Percentiles rank a stretch among this genome's conserved stretches.
Conservation (phyloP, 2,797 vertebrate species). For the Nyctalus aviator region DNA sequence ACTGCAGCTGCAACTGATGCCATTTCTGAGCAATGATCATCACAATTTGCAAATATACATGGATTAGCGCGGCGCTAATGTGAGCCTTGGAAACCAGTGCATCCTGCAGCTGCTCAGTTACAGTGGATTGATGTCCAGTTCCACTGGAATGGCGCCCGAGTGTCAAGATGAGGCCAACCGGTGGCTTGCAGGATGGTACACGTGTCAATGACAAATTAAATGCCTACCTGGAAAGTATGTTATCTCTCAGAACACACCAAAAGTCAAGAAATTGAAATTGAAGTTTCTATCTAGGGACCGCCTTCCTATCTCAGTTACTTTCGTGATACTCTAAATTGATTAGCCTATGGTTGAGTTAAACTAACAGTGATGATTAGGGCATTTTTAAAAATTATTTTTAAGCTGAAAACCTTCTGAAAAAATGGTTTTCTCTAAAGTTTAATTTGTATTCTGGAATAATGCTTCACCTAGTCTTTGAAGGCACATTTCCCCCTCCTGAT, state of each 20-base stretch:
- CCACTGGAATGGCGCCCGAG: not conserved
- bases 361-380: conserved; percentile 27
- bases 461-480: not conserved
- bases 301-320: not conserved
- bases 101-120: conserved; percentile 5
- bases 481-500: not conserved
- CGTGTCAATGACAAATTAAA: conserved; percentile 10
- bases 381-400: conserved; percentile 51
- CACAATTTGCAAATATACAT: conserved; percentile 78
- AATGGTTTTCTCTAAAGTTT: conserved; percentile 38
- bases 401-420: conserved; percentile 55
- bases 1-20: conserved; percentile 72
- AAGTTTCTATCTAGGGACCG: not conserved
- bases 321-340: not conserved
- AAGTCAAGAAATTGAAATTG: conserved; percentile 44
- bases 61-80: conserved; percentile 69
- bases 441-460: conserved; percentile 59
- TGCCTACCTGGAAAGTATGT: not conserved
- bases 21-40: conserved; percentile 68
- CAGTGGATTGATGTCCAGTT: conserved; percentile 6
- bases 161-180: not conserved
- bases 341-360: conserved; percentile 56
- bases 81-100: conserved; percentile 57
- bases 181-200: not conserved
- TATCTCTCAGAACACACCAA: not conserved